Percentiles rank a stretch among this genome's conserved stretches.
Evolutionary conservation across 2,797 vertebrate genomes (phyloP).

Genomic region (Simalia tracyae): DNA sequence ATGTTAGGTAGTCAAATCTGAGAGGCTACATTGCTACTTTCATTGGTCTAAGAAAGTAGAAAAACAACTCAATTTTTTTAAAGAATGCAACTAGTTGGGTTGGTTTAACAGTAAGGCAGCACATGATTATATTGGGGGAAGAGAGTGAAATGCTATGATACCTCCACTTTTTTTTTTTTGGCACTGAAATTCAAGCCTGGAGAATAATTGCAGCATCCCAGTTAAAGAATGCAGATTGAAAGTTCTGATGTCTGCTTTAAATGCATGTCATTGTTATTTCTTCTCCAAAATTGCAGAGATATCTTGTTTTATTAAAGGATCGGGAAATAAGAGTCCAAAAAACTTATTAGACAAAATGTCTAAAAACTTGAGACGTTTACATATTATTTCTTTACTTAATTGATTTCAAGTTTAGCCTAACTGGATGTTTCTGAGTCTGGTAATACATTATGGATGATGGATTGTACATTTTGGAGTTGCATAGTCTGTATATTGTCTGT

Average conservation of each 20-base stretch:
- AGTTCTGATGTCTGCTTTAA: background rate
- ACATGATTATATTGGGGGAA: background rate
- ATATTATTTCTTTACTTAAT: conserved; percentile 6
- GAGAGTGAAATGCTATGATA: background rate
- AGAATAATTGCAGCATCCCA: background rate
- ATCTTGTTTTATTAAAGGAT: background rate
- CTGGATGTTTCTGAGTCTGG: background rate
- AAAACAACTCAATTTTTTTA: background rate
- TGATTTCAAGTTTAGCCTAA: background rate
- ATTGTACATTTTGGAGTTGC: background rate
- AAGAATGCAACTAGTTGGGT: background rate
- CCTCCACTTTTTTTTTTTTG: background rate
- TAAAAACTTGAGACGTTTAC: rapidly evolving
- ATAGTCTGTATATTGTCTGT: background rate
- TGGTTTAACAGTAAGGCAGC: background rate
- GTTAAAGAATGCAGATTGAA: background rate
- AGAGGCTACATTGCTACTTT: background rate
- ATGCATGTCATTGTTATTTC: background rate
- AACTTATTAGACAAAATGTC: background rate
- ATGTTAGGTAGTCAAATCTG: background rate
- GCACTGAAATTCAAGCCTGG: background rate
- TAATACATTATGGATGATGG: background rate
- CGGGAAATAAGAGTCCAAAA: rapidly evolving
- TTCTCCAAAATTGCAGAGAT: background rate
- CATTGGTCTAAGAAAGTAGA: background rate